Evolutionary conservation across 2,888 invertebrate genomes (phyloP), one percentile per base, ranked within the genome.

Genomic region (Cephus sareptanus): DNA sequence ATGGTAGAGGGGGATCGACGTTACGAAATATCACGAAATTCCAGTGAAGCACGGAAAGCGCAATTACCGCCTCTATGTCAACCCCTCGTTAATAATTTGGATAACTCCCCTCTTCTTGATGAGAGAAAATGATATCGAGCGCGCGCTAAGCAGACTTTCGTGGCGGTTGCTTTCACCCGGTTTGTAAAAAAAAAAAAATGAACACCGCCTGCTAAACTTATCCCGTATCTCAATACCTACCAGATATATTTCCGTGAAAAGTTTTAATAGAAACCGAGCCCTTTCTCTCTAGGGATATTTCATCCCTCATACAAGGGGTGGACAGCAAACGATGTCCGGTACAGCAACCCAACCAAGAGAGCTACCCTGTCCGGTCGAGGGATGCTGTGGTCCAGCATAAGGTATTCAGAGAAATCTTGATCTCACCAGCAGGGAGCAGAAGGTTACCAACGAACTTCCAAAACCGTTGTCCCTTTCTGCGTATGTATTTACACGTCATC

Each of bases 311-410:
- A 76, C 70, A 78, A 85, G 83, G 85, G 86, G 83, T 81, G 84
- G 78, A 75, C 73, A 23, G 56, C 75, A 37, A 31, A 33, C 77
- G 75, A 76, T 69, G 71, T 71, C 71, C 71, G 71, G 71, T 31
- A 81, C 81, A 77, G 79, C 80, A 81, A 82, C 83, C 83, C 86
- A 79, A 78, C 78, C 31, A 23, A 23, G 82, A 82, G 81, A 81
- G 83, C 87, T 80, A 86, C 86, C 87, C 87, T 80, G 84, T 85
- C 87, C 86, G 86, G 88, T 88, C 84, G 79, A 79, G 79, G 79
- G 82, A 82, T 82, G 81, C 82, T 82, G 82, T 69, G 82, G 81
- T 82, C 82, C 82, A 82, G 81, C 81, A 40, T 84, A 82, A 82
- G 80, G 81, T 84, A 84, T 85, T 81, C 85, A 84, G 82, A 80